phyloP scores from a whole-genome alignment of 2,888 invertebrate species.

The Synanthedon vespiformis region DNA sequence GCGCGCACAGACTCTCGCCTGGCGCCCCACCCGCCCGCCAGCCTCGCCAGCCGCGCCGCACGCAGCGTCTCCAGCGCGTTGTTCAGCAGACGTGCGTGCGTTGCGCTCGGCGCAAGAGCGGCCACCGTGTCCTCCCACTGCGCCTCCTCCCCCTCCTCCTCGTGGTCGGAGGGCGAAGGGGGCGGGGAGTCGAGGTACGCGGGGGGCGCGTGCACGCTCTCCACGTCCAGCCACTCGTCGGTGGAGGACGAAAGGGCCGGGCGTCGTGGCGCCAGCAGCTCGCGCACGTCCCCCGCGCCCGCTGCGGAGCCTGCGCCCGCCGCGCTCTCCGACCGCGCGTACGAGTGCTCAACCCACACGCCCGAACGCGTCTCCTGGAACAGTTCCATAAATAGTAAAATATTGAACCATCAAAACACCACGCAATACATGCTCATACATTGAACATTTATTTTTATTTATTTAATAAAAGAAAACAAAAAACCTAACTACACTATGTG shows the following conservation, averaged over 20 bases:
- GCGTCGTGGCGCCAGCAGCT: constrained; percentile 21
- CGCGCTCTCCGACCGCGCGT: constrained; percentile 27
- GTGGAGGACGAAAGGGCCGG: constrained; percentile 9
- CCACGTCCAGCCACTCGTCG: constrained; percentile 5
- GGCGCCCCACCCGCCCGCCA: constrained; percentile 13
- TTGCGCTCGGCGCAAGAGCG: constrained; percentile 25
- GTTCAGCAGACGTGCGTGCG: constrained; percentile 28
- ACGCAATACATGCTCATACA: no score
- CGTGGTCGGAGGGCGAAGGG: constrained; percentile 10
- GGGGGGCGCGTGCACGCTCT: constrained; percentile 7
- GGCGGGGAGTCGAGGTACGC: constrained; percentile 8
- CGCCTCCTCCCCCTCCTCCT: constrained; percentile 6
- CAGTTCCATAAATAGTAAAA: not conserved
- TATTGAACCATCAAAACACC: not conserved
- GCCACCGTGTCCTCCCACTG: constrained; percentile 20
- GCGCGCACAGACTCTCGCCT: constrained; percentile 9
- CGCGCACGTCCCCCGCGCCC: constrained; percentile 18
- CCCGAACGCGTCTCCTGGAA: constrained; percentile 18
- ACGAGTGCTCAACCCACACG: constrained; percentile 56
- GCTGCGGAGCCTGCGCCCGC: constrained; percentile 14
- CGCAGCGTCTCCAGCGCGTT: constrained; percentile 21
- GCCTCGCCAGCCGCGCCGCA: constrained; percentile 26
- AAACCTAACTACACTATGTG: no score
- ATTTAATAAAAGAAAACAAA: no score
- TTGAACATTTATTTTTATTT: no score